phyloP scores from a whole-genome alignment of 2,113 vertebrate genomes.

The Scolopax mira region DNA sequence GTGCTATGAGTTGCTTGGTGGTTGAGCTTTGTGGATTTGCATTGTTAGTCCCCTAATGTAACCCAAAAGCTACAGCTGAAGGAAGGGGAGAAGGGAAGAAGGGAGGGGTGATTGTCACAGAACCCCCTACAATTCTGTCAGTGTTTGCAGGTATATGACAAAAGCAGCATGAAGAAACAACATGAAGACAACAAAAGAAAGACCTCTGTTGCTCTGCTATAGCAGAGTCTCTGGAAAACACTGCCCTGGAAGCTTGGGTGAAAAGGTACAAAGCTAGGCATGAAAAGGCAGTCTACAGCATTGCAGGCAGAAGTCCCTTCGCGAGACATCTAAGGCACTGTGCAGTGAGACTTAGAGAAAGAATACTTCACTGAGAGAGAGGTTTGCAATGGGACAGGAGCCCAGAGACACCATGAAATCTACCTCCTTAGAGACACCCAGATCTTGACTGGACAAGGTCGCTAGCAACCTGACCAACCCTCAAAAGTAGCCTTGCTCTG shows the following conservation, averaged over 20 bases:
- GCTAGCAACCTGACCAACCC: not conserved
- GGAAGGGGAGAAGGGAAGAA: not conserved
- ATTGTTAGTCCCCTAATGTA: not conserved
- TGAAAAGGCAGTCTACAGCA: not conserved
- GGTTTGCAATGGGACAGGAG: not conserved
- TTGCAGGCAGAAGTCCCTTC: not conserved
- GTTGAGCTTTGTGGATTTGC: not conserved
- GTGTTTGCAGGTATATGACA: not conserved
- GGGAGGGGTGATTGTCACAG: not conserved
- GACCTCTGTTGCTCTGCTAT: not conserved
- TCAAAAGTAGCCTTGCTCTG: not conserved
- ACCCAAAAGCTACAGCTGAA: not conserved
- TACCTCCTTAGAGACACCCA: not conserved
- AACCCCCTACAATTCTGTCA: accelerated
- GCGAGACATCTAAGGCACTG: not conserved
- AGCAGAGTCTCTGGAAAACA: not conserved
- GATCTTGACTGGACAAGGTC: not conserved
- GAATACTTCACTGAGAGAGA: not conserved
- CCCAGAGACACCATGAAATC: not conserved
- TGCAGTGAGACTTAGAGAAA: not conserved
- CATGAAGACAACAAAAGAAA: not conserved
- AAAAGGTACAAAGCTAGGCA: not conserved
- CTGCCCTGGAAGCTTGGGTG: not conserved
- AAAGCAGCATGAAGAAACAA: not conserved
- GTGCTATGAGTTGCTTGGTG: not conserved